These are phyloP conservation scores for Conger conger DNA, from an alignment of 2,113 vertebrate genomes.

Conservation along the genomic window DNA sequence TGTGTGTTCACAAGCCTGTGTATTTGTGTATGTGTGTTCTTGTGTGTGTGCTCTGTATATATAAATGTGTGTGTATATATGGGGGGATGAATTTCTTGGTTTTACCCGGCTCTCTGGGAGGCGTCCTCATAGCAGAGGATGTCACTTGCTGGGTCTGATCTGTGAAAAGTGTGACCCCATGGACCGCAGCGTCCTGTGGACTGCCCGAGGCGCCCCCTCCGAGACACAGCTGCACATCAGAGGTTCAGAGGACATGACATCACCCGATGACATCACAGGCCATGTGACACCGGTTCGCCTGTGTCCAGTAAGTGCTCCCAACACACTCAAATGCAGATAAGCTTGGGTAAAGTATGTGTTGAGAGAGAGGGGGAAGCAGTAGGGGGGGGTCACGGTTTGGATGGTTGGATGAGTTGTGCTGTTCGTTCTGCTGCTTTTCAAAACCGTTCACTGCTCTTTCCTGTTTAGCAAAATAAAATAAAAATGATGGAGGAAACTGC, in stretches of 20 bases:
- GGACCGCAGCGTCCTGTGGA: constrained; percentile 28
- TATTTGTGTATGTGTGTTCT: constrained; percentile 19
- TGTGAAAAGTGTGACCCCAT: constrained; percentile 53
- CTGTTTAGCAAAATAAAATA: neutral
- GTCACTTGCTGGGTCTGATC: constrained; percentile 33
- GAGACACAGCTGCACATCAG: constrained; percentile 8
- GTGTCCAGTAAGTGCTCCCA: neutral
- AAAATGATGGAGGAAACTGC: neutral
- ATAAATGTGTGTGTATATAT: constrained; percentile 1
- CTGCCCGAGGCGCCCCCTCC: neutral
- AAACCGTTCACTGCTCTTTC: neutral
- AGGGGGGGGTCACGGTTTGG: neutral
- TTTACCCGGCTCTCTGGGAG: neutral
- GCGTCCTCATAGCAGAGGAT: constrained; percentile 38
- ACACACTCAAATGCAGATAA: neutral
- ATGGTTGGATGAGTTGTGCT: neutral
- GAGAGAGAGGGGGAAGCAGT: neutral
- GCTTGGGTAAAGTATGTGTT: neutral
- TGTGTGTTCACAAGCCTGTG: constrained; percentile 13
- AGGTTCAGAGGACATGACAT: neutral
- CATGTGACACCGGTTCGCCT: neutral
- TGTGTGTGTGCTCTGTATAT: constrained; percentile 28
- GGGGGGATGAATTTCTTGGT: neutral
- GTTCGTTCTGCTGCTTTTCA: neutral
- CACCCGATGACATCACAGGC: neutral